Percentiles rank a stretch among this genome's conserved stretches.
Evolutionary conservation across 1,140 invertebrate species (phyloP).

Genomic region (Bombus superbus): DNA sequence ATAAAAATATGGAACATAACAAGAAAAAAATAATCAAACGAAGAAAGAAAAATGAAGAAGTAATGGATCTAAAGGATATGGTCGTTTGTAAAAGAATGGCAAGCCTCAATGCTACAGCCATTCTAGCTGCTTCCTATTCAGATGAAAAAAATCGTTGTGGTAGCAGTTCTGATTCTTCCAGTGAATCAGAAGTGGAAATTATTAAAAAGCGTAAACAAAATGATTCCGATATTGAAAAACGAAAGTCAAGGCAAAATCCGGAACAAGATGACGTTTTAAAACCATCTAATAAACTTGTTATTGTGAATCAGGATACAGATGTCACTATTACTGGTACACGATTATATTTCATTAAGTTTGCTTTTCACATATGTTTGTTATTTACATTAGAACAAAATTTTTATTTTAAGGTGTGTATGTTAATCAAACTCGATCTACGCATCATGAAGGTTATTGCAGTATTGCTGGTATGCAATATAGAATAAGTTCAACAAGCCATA

Average conservation of each 20-base stretch:
- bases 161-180: conserved; percentile 83
- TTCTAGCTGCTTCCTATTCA: conserved; percentile 94
- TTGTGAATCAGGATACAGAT: conserved; percentile 92
- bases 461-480: conserved; percentile 92
- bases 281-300: conserved; percentile 85
- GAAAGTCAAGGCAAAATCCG: conserved; percentile 82
- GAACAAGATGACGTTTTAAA: conserved; percentile 79
- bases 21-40: conserved; percentile 78
- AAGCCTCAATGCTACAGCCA: conserved; percentile 95
- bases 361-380: not conserved
- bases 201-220: conserved; percentile 83
- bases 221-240: conserved; percentile 84
- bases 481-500: conserved; percentile 89
- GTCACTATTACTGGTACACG: conserved; percentile 89
- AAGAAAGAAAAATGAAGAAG: conserved; percentile 86
- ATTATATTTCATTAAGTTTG: conserved; percentile 37
- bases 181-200: conserved; percentile 81
- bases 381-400: conserved; percentile 17
- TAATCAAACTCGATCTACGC: conserved; percentile 88
- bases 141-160: conserved; percentile 87
- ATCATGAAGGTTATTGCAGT: conserved; percentile 92
- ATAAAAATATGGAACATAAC: conserved; percentile 77
- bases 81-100: conserved; percentile 96
- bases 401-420: conserved; percentile 86
- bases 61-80: conserved; percentile 94